phyloP scores from a whole-genome alignment of 2,113 vertebrate species.

The Motacilla tschutschensis region DNA sequence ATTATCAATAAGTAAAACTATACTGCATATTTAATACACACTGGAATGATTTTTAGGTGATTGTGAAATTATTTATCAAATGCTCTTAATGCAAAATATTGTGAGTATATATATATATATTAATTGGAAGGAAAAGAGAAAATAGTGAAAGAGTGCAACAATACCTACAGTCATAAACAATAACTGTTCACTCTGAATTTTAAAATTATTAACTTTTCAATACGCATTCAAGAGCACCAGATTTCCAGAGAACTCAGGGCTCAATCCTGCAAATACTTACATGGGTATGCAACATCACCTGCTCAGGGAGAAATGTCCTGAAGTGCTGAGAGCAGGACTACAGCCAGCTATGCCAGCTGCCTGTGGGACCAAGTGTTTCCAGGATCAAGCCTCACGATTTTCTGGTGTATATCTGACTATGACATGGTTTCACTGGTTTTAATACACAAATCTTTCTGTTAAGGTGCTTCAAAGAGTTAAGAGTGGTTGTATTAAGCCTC shows the following conservation, averaged over 20 bases:
- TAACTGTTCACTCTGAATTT: slow-evolving; percentile 22
- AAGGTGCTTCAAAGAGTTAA: not conserved
- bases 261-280: slow-evolving; percentile 41
- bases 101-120: not conserved
- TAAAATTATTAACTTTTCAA: slow-evolving; percentile 9
- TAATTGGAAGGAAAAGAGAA: slow-evolving; percentile 53
- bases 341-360: not conserved
- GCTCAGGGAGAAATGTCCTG: not conserved
- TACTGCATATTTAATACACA: slow-evolving; percentile 56
- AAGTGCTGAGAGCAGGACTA: not conserved
- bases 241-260: not conserved
- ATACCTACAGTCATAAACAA: slow-evolving; percentile 41
- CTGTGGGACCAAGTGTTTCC: slow-evolving; percentile 9
- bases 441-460: not conserved
- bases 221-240: not conserved
- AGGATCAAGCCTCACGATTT: slow-evolving; percentile 17
- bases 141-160: slow-evolving; percentile 37
- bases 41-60: slow-evolving; percentile 53
- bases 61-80: slow-evolving; percentile 51
- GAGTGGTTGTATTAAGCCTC: not conserved
- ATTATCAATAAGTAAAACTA: slow-evolving; percentile 67
- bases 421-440: slow-evolving; percentile 11
- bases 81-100: slow-evolving; percentile 43
- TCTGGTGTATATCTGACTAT: not conserved
- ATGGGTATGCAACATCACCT: not conserved